Percentiles rank a stretch among this genome's conserved stretches.
Evolutionary conservation across 2,113 vertebrate species (phyloP).

Genomic region (Glaucidium brasilianum): DNA sequence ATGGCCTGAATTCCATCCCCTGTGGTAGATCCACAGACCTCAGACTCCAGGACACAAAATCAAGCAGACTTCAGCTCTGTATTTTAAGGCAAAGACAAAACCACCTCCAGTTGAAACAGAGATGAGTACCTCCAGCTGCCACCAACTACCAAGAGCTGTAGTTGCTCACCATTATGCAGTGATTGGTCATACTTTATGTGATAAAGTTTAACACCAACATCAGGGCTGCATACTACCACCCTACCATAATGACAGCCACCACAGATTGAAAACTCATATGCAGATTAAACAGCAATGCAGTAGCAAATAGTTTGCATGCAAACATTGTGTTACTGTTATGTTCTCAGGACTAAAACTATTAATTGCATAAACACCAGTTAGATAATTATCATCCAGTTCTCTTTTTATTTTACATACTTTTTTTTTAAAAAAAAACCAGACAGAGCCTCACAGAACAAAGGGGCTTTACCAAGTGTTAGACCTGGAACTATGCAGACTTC

Average conservation of each 20-base stretch:
- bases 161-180: neutral
- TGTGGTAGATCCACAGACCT: neutral
- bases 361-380: neutral
- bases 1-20: neutral
- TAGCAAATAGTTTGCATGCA: conserved; percentile 43
- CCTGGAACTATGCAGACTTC: neutral
- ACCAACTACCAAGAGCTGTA: neutral
- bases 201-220: neutral
- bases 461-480: neutral
- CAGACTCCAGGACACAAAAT: neutral
- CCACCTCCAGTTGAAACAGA: neutral
- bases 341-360: neutral
- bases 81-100: conserved; percentile 34
- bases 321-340: conserved; percentile 32
- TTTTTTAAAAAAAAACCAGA: conserved; percentile 22
- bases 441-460: neutral
- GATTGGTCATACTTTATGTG: neutral
- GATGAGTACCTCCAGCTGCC: neutral
- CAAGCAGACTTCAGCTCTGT: neutral
- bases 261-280: neutral
- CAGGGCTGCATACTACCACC: neutral
- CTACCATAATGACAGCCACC: neutral
- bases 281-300: conserved; percentile 33
- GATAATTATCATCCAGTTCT: neutral
- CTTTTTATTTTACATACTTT: neutral